phyloP scores from a whole-genome alignment of 1,140 invertebrate species.

The Cydia pomonella region DNA sequence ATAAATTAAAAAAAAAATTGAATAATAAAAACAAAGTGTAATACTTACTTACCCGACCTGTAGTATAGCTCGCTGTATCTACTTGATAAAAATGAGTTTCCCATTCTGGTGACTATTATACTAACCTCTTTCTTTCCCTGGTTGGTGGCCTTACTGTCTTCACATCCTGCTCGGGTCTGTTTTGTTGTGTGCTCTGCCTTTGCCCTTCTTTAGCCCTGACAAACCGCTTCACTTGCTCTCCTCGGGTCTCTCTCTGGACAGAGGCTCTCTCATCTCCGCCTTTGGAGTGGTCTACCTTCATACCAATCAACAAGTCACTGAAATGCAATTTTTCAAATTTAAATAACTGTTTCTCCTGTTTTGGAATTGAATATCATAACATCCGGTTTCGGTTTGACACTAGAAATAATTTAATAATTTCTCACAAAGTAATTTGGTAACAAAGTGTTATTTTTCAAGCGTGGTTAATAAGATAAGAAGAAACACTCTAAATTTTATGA shows the following conservation, averaged over 20 bases:
- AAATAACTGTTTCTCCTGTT: constrained; percentile 25
- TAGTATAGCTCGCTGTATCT: no score
- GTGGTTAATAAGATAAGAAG: no score
- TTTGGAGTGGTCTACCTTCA: constrained; percentile 86
- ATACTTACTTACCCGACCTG: no score
- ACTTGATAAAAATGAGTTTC: no score
- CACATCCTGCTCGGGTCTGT: constrained; percentile 41
- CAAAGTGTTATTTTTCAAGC: no score
- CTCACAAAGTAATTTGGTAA: no score
- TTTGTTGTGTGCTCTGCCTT: constrained; percentile 43
- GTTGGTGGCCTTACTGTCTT: constrained; percentile 29
- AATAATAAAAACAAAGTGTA: no score
- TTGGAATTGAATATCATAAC: neutral
- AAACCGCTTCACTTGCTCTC: constrained; percentile 65
- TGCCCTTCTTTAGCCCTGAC: constrained; percentile 40
- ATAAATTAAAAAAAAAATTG: no score
- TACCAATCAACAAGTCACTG: constrained; percentile 86
- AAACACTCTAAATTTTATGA: no score
- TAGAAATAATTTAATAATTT: no score
- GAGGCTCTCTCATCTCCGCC: constrained; percentile 51
- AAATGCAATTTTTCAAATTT: constrained; percentile 46
- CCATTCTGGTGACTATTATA: neutral
- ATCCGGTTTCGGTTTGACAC: neutral
- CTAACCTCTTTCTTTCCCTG: constrained; percentile 37
- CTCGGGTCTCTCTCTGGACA: constrained; percentile 57